Conservation (phyloP, 2,113 vertebrate genomes). For the Sorex fumeus region DNA sequence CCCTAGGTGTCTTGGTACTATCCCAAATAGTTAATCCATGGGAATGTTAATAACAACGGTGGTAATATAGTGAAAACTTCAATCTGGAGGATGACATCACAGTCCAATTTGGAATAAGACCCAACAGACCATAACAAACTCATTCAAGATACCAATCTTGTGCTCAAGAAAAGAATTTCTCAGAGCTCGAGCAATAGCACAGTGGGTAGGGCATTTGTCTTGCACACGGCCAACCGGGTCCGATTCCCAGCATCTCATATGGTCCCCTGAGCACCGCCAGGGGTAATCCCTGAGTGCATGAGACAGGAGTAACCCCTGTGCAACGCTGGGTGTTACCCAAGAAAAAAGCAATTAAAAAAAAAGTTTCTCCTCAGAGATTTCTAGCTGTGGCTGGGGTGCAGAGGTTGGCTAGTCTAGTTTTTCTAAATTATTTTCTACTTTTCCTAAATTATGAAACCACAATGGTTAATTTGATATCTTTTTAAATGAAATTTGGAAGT, state of each 20-base stretch:
- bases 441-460: neutral
- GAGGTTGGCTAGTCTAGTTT: neutral
- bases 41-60: neutral
- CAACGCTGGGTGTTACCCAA: too few relatives aligned
- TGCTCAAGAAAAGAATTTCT: neutral
- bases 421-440: neutral
- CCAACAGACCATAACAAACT: neutral
- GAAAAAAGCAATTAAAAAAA: too few relatives aligned
- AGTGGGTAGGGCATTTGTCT: too few relatives aligned
- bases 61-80: constrained; percentile 4
- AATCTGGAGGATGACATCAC: neutral
- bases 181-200: too few relatives aligned
- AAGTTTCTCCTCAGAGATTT: fast-evolving
- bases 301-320: too few relatives aligned
- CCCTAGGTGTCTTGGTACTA: neutral
- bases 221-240: too few relatives aligned
- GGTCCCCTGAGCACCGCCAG: too few relatives aligned
- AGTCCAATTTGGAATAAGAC: neutral
- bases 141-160: neutral
- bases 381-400: neutral
- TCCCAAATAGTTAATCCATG: neutral
- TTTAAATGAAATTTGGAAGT: constrained; percentile 44
- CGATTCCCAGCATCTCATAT: too few relatives aligned
- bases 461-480: constrained; percentile 12
- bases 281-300: too few relatives aligned